Percentiles rank a stretch among this genome's conserved stretches.
These are phyloP conservation scores for Desmodus rotundus DNA, from an alignment of 2,113 vertebrate species.

Conservation along the genomic window DNA sequence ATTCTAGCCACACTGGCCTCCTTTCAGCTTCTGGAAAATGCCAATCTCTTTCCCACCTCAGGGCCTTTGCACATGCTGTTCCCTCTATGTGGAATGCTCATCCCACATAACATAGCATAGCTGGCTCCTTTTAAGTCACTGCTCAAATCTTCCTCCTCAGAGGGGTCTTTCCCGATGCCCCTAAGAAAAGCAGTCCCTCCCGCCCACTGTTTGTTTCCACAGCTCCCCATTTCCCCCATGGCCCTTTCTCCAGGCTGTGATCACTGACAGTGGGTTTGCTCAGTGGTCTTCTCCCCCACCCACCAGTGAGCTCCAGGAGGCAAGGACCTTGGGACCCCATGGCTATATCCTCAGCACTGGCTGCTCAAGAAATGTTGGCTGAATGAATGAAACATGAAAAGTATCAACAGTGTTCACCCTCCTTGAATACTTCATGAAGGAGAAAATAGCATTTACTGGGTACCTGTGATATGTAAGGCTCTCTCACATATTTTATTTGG, in stretches of 20 bases:
- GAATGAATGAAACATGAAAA: not conserved
- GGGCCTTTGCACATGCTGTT: not conserved
- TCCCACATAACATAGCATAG: not conserved
- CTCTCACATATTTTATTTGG: not conserved
- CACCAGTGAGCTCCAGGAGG: not conserved
- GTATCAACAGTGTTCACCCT: not conserved
- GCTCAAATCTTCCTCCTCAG: not conserved
- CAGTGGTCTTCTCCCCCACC: not conserved
- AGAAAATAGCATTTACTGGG: not conserved
- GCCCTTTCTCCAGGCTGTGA: not conserved
- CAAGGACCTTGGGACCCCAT: not conserved
- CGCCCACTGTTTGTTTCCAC: not conserved
- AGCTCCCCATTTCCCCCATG: not conserved
- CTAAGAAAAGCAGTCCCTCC: not conserved
- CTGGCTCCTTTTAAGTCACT: not conserved
- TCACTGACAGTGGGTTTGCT: not conserved
- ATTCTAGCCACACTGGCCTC: not conserved
- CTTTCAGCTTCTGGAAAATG: conserved; percentile 8
- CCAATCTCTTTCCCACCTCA: not conserved
- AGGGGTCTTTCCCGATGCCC: not conserved
- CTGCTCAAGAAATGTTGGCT: not conserved
- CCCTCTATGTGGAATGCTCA: not conserved
- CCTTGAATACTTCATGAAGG: not conserved
- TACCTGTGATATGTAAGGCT: not conserved
- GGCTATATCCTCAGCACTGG: not conserved